phyloP scores from a whole-genome alignment of 2,113 vertebrate genomes.

The Colistium nudipinnis region DNA sequence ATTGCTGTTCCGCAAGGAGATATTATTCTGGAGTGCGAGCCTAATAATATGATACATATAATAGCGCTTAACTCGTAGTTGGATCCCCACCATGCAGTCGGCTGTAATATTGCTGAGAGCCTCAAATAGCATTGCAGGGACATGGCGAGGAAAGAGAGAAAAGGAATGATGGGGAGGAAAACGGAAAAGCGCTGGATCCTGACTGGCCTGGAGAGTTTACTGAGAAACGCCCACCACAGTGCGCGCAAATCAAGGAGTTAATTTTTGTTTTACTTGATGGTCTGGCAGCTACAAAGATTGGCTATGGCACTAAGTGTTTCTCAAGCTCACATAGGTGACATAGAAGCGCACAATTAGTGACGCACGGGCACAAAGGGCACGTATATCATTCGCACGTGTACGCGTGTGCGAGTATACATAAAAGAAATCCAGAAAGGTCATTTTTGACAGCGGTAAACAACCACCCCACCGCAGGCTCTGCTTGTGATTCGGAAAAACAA shows the following conservation, averaged over 20 bases:
- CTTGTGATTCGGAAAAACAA: slow-evolving; percentile 66
- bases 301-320: slow-evolving; percentile 66
- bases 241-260: slow-evolving; percentile 52
- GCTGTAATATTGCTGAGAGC: slow-evolving; percentile 49
- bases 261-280: slow-evolving; percentile 53
- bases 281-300: slow-evolving; percentile 63
- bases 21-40: slow-evolving; percentile 59
- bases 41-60: slow-evolving; percentile 72
- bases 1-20: slow-evolving; percentile 63
- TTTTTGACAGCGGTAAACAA: slow-evolving; percentile 59
- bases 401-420: neutral
- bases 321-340: slow-evolving; percentile 60
- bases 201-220: slow-evolving; percentile 60
- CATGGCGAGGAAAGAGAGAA: slow-evolving; percentile 23
- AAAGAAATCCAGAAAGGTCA: slow-evolving; percentile 56
- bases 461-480: slow-evolving; percentile 60
- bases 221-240: slow-evolving; percentile 55
- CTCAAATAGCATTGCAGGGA: slow-evolving; percentile 47
- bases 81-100: slow-evolving; percentile 52
- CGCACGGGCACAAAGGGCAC: slow-evolving; percentile 13
- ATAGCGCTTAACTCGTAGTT: slow-evolving; percentile 62
- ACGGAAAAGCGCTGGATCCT: slow-evolving; percentile 40
- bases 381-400: slow-evolving; percentile 14
- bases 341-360: slow-evolving; percentile 14
- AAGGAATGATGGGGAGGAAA: slow-evolving; percentile 27